Base-by-base conservation (phyloP, 2,113 vertebrate genomes). In the Neofelis nebulosa region DNA sequence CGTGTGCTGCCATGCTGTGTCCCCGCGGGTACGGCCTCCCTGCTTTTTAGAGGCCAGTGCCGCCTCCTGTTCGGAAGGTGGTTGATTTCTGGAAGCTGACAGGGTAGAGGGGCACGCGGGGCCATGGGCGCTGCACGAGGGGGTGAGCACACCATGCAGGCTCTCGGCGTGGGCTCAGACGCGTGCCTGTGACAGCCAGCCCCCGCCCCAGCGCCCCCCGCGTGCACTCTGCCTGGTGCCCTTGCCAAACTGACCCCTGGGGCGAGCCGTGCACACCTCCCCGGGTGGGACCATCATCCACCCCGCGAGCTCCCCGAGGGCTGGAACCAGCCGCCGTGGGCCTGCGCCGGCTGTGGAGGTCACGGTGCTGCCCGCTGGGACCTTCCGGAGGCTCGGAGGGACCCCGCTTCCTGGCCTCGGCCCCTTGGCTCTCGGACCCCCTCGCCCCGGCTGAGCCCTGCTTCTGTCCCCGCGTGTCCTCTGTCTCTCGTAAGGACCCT, bases 351-450 rank as follows among this genome's bases (percentile, higher is more conserved):
- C 23, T 13, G 19, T 23, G 38, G 71, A 41, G 5, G 5, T 41
- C 5, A 41, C 13, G 0, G 73, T 16, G 73, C 25, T 14, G 7
- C 73, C 7, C 0, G 25, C 5, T 2, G 7, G 73, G 3, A 8
- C 6, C 73, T 76, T 27, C 66, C 4, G 33, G 68, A n/a, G 33
- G 68, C 68, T 21, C 15, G 1, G 68, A 19, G 33, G 8, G 33
- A 9, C 3, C 18, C 68, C 9, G 33, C 33, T 36, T 8, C 38
- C 38, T 4, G 41, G 12, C 73, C 38, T 25, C 19, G 2, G 33
- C 33, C 36, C 69, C 69, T 23, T 1, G 69, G 69, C 69, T 73
- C 69, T 13, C 36, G 21, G 69, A 38, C 10, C 36, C 36, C 36
- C 69, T 21, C 19, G 12, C 73, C 25, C 73, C 73, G 45, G 13